phyloP scores from a whole-genome alignment of 2,888 invertebrate genomes.

The Pogonocherus hispidulus region DNA sequence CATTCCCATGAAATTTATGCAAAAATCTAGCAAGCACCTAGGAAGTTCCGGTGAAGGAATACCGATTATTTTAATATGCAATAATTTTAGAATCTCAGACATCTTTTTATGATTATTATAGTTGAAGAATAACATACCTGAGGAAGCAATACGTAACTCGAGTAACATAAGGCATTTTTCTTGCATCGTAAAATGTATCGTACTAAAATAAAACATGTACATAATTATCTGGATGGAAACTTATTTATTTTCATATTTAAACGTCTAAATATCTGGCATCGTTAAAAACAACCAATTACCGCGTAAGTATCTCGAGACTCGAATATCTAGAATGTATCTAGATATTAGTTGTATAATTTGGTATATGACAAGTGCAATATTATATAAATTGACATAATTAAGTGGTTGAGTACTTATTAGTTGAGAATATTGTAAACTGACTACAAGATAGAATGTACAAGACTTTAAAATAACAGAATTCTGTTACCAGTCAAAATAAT shows the following conservation, averaged over 20 bases:
- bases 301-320: conserved; percentile 17
- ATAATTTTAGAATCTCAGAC: conserved; percentile 23
- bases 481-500: too few relatives aligned
- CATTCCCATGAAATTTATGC: conserved; percentile 28
- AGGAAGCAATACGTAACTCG: conserved; percentile 29
- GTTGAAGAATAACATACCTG: conserved; percentile 14
- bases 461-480: too few relatives aligned
- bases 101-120: conserved; percentile 13
- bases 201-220: conserved; percentile 21
- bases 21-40: conserved; percentile 23
- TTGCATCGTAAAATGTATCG: conserved; percentile 9
- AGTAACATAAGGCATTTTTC: conserved; percentile 25
- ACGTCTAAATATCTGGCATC: conserved; percentile 34
- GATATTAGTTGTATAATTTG: conserved; percentile 26
- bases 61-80: conserved; percentile 30
- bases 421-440: not conserved
- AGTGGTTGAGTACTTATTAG: not conserved
- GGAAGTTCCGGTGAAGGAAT: conserved; percentile 21
- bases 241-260: conserved; percentile 31
- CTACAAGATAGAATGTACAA: too few relatives aligned
- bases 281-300: conserved; percentile 38
- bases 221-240: conserved; percentile 11
- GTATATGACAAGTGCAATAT: not conserved
- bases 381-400: not conserved
- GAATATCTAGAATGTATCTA: conserved; percentile 29